Evolutionary conservation across 92 coral and sea anemone genomes (phyloP).

Genomic region (Epizoanthus ramosus): DNA sequence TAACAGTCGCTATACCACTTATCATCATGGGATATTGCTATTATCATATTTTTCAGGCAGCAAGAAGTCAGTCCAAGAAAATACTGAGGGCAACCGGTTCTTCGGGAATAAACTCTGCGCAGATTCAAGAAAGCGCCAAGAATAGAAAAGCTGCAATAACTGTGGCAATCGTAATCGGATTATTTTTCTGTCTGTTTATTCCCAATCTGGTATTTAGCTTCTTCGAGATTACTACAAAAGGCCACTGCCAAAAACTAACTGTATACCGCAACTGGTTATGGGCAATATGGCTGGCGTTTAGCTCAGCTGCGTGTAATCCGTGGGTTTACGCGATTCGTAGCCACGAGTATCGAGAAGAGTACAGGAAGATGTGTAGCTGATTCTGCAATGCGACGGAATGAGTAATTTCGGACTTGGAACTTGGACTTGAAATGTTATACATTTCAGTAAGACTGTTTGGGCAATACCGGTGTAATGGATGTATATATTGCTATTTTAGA

Average conservation of each 20-base stretch:
- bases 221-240: conserved; percentile 45
- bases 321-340: conserved; percentile 21
- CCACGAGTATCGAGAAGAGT: conserved; percentile 43
- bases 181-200: conserved; percentile 49
- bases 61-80: conserved; percentile 15
- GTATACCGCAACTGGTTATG: conserved; percentile 61
- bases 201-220: conserved; percentile 62
- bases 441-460: too few relatives aligned
- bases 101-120: neutral
- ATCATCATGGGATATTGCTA: conserved; percentile 51
- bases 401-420: too few relatives aligned
- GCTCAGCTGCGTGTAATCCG: conserved; percentile 45
- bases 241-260: conserved; percentile 32
- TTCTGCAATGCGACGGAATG: too few relatives aligned
- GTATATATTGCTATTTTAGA: too few relatives aligned
- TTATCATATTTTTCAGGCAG: conserved; percentile 42
- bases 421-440: too few relatives aligned
- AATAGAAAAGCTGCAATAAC: conserved; percentile 59
- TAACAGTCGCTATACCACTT: conserved; percentile 48
- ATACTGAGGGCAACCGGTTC: neutral
- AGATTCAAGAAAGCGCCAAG: neutral
- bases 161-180: conserved; percentile 46
- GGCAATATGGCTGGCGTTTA: conserved; percentile 61
- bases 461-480: too few relatives aligned
- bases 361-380: neutral